Percentiles rank a stretch among this genome's conserved stretches.
These are phyloP conservation scores for Zoanthus sansibaricus DNA, from an alignment of 92 coral and sea anemone genomes.

Conservation along the genomic window DNA sequence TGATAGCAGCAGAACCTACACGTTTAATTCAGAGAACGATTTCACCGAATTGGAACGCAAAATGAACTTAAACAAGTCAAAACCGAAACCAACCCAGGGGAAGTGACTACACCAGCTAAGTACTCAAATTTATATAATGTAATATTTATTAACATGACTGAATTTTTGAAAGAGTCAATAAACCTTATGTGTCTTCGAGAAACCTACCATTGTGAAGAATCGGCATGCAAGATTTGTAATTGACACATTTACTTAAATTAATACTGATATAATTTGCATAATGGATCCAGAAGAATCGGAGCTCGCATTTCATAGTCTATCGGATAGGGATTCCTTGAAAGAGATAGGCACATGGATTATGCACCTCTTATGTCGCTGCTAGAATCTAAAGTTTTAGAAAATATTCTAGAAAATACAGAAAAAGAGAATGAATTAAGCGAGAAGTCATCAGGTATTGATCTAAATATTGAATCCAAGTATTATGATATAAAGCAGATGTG, in stretches of 20 bases:
- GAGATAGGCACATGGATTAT: neutral
- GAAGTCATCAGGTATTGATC: neutral
- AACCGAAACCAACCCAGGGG: neutral
- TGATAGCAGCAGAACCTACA: conserved; percentile 2
- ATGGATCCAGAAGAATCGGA: no score
- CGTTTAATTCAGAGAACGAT: neutral
- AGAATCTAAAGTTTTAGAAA: neutral
- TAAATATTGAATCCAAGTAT: neutral
- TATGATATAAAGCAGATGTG: neutral
- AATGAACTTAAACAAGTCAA: neutral
- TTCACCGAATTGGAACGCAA: neutral
- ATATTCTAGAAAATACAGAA: neutral
- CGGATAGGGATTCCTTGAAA: neutral
- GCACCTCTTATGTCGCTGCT: neutral
- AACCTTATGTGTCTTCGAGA: neutral
- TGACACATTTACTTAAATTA: neutral
- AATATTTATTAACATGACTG: neutral
- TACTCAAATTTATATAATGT: neutral
- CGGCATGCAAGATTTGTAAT: neutral
- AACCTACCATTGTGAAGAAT: neutral
- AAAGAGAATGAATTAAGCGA: neutral
- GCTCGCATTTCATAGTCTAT: no score
- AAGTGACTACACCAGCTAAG: neutral
- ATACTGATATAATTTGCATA: no score
- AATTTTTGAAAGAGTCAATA: neutral